These are phyloP conservation scores for Bugula neritina DNA, from an alignment of 2,888 invertebrate species.

Conservation along the genomic window DNA sequence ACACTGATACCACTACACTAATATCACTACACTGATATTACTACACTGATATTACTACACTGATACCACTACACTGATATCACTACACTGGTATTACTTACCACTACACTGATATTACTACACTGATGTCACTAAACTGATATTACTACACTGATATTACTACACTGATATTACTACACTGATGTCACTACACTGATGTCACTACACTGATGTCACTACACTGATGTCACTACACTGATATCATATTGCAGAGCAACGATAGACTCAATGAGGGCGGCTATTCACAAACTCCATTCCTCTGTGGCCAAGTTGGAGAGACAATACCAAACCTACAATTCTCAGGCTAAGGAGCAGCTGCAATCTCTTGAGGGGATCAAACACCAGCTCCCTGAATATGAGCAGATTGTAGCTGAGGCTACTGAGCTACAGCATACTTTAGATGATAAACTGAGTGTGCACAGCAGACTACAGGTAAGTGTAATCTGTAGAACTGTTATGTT, in stretches of 20 bases:
- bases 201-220: no score
- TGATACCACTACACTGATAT: no score
- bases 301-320: slow-evolving; percentile 6
- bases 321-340: slow-evolving; percentile 17
- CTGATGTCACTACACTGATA: no score
- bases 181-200: no score
- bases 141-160: no score
- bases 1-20: no score
- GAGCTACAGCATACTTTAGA: background rate
- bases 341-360: slow-evolving; percentile 55
- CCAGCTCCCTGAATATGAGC: slow-evolving; percentile 57
- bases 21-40: no score
- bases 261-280: slow-evolving; percentile 16
- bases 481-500: background rate
- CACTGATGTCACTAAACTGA: no score
- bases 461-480: slow-evolving; percentile 15
- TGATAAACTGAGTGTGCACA: slow-evolving; percentile 12
- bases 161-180: no score
- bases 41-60: no score
- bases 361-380: slow-evolving; percentile 70
- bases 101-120: no score
- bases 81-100: no score
- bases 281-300: slow-evolving; percentile 14
- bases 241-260: slow-evolving; percentile 15
- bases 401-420: slow-evolving; percentile 6